Evolutionary conservation across 2,888 invertebrate species (phyloP), one percentile per base, ranked within the genome.

Genomic region (Macaria notata): DNA sequence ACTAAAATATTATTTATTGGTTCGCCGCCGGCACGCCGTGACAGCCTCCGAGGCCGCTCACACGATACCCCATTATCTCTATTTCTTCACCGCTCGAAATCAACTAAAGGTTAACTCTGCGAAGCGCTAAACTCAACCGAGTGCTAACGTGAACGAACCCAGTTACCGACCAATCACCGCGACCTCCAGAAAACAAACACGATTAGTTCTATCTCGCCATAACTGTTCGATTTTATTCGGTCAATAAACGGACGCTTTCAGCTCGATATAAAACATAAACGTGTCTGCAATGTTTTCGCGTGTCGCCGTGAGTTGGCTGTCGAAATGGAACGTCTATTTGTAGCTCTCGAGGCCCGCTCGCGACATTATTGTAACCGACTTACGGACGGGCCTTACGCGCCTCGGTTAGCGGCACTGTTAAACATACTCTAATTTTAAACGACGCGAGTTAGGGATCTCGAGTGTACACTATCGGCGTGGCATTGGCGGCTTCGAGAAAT

Each of bases 301-400:
- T 81, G 83, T 83, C 85, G 79, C 80, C 75, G 82, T 81, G 83
- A 81, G 86, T 78, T 79, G 86, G 83, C 83, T 78, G 86, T 84
- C 81, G 85, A 90, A 88, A 83, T 89, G 86, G 90, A 85, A 76
- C 88, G 79, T 86, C 90, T 91, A 91, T 91, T 91, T 91, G 85
- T 79, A 83, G 84, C 81, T 78, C 76, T 74, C 86, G 88, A 88
- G 89, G 88, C 89, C 88, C 88, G 89, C 79, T 75, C 84, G 83
- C 83, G 89, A 88, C 87, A 88, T 81, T 86, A 88, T 82, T 79
- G 78, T 81, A 83, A 76, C 82, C 73, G 82, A 82, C 81, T 81
- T 77, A 79, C 80, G 79, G 83, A 80, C 80, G 80, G 84, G 76
- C 75, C 81, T 84, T 79, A 81, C 81, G 71, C 69, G 72, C 73